Evolutionary conservation across 1,140 invertebrate genomes (phyloP).

Genomic region (Polypedilum pembai): DNA sequence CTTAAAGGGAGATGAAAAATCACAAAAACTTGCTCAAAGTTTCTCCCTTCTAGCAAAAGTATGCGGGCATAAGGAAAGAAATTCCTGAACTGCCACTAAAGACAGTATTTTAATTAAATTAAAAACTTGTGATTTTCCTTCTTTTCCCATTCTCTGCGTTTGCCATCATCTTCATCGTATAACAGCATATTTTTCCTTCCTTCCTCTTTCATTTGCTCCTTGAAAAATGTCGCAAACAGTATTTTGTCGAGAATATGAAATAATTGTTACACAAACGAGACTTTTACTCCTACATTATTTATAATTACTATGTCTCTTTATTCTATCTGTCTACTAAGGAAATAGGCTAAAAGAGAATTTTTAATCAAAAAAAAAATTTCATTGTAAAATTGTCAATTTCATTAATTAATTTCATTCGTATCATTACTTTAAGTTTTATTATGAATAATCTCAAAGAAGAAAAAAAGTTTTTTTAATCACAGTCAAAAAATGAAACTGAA

Average conservation of each 20-base stretch:
- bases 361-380: no score
- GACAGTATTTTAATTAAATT: conserved; percentile 27
- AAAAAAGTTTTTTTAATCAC: not conserved
- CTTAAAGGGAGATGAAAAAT: not conserved
- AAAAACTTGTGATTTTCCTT: not conserved
- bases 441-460: not conserved
- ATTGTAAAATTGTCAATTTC: conserved; percentile 16
- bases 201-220: not conserved
- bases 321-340: not conserved
- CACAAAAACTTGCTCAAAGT: not conserved
- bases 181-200: not conserved
- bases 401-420: conserved; percentile 9
- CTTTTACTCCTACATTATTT: not conserved
- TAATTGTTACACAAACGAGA: conserved; percentile 19
- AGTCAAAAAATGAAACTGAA: not conserved
- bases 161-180: not conserved
- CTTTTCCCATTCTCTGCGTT: not conserved
- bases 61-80: not conserved
- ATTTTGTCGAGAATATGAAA: conserved; percentile 13
- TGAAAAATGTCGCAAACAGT: not conserved
- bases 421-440: not conserved
- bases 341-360: not conserved
- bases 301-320: not conserved
- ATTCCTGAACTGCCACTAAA: not conserved
- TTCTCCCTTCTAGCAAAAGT: no score